Conservation (phyloP, 2,113 vertebrate species). For the Lophius piscatorius region DNA sequence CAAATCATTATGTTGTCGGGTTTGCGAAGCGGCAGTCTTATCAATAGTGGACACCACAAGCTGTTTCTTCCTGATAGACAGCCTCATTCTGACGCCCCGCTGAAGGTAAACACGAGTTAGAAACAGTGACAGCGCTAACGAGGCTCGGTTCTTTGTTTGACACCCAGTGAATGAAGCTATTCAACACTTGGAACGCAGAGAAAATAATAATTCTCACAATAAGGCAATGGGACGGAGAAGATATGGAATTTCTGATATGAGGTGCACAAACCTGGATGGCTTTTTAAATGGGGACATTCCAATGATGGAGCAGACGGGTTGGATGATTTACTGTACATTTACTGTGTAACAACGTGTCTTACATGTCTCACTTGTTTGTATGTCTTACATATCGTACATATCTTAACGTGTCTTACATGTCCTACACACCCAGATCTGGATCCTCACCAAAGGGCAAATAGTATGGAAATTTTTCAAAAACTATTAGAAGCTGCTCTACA, state of each 20-base stretch:
- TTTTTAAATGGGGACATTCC: slow-evolving; percentile 17
- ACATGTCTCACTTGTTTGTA: too few relatives aligned
- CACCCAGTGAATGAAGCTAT: slow-evolving; percentile 20
- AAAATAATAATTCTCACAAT: slow-evolving; percentile 40
- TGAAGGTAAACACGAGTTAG: slow-evolving; percentile 24
- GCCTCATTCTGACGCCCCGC: slow-evolving; percentile 3
- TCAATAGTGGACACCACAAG: slow-evolving; percentile 41
- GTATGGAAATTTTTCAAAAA: too few relatives aligned
- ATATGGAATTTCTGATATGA: slow-evolving; percentile 32
- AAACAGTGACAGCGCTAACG: slow-evolving; percentile 22
- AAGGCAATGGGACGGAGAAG: slow-evolving; percentile 28
- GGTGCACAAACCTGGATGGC: slow-evolving; percentile 3
- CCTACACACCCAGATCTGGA: too few relatives aligned
- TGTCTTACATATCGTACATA: too few relatives aligned
- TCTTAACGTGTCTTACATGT: too few relatives aligned
- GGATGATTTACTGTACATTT: too few relatives aligned
- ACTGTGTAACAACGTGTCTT: too few relatives aligned
- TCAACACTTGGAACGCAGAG: too few relatives aligned
- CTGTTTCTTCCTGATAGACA: slow-evolving; percentile 51
- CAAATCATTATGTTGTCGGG: slow-evolving; percentile 26
- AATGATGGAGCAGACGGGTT: slow-evolving; percentile 9
- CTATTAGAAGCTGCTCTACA: too few relatives aligned
- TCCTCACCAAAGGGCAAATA: too few relatives aligned
- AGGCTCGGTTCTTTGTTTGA: slow-evolving; percentile 24
- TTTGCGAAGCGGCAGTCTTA: slow-evolving; percentile 30